Conservation (phyloP, 1,140 invertebrate species). For the Spodoptera frugiperda region DNA sequence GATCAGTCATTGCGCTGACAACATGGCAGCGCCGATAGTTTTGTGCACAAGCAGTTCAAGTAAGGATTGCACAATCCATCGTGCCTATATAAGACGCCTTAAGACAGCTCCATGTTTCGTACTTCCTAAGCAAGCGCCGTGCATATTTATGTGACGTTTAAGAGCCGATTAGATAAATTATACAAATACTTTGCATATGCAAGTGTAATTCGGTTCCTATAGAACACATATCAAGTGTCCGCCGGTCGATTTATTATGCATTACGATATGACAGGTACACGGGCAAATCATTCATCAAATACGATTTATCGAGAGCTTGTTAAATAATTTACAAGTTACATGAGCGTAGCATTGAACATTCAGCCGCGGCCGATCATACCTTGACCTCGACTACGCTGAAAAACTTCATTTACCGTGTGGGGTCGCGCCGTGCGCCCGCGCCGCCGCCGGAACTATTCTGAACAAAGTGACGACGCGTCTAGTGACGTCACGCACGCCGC, state of each 20-base stretch:
- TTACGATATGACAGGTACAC: conserved; percentile 16
- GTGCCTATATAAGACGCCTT: conserved; percentile 39
- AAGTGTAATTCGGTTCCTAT: conserved; percentile 35
- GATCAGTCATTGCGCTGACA: conserved; percentile 26
- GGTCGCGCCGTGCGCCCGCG: conserved; percentile 25
- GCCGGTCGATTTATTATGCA: conserved; percentile 32
- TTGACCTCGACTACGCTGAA: conserved; percentile 70
- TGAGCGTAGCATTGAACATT: conserved; percentile 7
- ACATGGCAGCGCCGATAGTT: conserved; percentile 3
- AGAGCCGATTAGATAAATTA: conserved; percentile 48
- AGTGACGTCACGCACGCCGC: conserved; percentile 58
- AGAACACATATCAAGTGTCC: conserved; percentile 27
- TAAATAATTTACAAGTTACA: conserved; percentile 28
- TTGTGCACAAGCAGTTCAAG: conserved; percentile 1
- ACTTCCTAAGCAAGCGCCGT: conserved; percentile 48
- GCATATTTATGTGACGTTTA: conserved; percentile 55
- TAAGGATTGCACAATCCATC: conserved; percentile 46
- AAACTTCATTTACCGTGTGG: conserved; percentile 51
- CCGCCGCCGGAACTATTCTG: conserved; percentile 57
- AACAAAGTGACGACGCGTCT: conserved; percentile 63
- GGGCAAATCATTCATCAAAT: conserved; percentile 12
- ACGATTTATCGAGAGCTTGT: conserved; percentile 12
- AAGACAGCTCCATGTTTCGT: conserved; percentile 46
- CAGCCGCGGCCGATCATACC: conserved; percentile 52
- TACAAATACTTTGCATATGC: conserved; percentile 43